These are phyloP conservation scores for Anoplopoma fimbria DNA, from an alignment of 2,113 vertebrate genomes.

Conservation along the genomic window DNA sequence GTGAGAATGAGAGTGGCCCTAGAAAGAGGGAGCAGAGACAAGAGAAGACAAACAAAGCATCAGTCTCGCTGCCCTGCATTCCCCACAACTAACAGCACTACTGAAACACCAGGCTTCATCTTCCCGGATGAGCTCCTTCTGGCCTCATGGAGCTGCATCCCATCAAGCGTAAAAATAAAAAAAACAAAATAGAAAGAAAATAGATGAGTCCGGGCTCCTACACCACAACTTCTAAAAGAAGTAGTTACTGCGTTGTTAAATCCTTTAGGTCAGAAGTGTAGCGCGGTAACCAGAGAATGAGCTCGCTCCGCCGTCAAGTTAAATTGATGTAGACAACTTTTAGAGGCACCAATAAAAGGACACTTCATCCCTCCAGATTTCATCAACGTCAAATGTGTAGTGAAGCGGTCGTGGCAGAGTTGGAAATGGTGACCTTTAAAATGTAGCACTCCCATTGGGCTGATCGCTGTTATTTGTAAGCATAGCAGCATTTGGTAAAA, in stretches of 20 bases:
- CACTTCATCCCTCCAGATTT: conserved; percentile 39
- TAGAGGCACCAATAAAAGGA: conserved; percentile 38
- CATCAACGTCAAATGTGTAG: conserved; percentile 42
- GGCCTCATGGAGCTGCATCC: conserved; percentile 29
- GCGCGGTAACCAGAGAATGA: background rate
- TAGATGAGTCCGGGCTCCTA: conserved; percentile 25
- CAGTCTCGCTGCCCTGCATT: conserved; percentile 49
- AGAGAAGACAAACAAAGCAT: conserved; percentile 62
- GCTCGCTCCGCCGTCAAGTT: conserved; percentile 31
- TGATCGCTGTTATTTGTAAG: conserved; percentile 18
- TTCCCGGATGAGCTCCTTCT: conserved; percentile 34
- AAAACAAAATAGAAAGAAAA: background rate
- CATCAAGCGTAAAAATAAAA: conserved; percentile 29
- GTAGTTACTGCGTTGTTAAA: conserved; percentile 47
- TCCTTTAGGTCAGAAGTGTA: conserved; percentile 24
- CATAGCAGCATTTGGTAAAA: background rate
- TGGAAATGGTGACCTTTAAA: conserved; percentile 36
- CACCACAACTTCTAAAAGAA: conserved; percentile 27
- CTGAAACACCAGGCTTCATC: conserved; percentile 51
- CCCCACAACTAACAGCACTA: conserved; percentile 46
- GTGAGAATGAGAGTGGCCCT: conserved; percentile 41
- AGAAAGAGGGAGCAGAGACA: conserved; percentile 52
- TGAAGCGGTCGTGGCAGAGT: background rate
- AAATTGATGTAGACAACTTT: conserved; percentile 48
- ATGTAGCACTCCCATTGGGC: conserved; percentile 4